Evolutionary conservation across 2,113 vertebrate species (phyloP), one percentile per base, ranked within the genome.

Genomic region (Mirounga angustirostris): DNA sequence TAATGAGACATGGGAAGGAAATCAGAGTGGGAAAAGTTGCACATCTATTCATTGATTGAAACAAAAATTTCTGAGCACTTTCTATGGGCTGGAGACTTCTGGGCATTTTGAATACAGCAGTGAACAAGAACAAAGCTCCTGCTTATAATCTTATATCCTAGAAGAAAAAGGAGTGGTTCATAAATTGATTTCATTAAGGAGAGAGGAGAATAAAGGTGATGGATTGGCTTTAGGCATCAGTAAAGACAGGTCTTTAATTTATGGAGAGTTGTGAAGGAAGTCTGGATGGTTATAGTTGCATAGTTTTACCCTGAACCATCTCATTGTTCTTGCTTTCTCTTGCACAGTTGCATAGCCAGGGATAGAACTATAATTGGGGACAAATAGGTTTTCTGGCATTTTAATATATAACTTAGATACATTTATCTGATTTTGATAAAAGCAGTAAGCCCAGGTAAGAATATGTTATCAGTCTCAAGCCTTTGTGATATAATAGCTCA

Each of bases 351-450:
- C 18, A 36, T 87, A 71, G 85, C 54, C 46, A 63, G 7, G 8
- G 11, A 83, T 78, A 76, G 36, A 89, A 78, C 81, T 81, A 11
- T 69, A 88, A 82, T 36, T 22, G 88, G n/a, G 15, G 26, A 65
- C 92, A 78, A 81, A 65, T 50, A 84, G 28, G 10, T 89, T 76
- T 89, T 56, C 40, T 76, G 36, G 18, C 14, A 36, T 76, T 56
- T 74, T 46, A 82, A 63, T 59, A 2, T 79, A 61, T 36, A 61
- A 79, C 4, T 71, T 43, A 83, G 59, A 56, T 74, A 78, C 33
- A 65, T 78, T 40, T 94, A 78, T 78, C 40, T 86, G 24, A 94
- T 80, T 73, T 56, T 91, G 26, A 74, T 91, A 9, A 81, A 94
- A 82, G n/a, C 65, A 58, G 24, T 65, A 91, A 87, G 36, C 50